Percentiles rank a stretch among this genome's conserved stretches.
Conservation (phyloP, 2,888 invertebrate species). For the Odontomyia ornata region DNA sequence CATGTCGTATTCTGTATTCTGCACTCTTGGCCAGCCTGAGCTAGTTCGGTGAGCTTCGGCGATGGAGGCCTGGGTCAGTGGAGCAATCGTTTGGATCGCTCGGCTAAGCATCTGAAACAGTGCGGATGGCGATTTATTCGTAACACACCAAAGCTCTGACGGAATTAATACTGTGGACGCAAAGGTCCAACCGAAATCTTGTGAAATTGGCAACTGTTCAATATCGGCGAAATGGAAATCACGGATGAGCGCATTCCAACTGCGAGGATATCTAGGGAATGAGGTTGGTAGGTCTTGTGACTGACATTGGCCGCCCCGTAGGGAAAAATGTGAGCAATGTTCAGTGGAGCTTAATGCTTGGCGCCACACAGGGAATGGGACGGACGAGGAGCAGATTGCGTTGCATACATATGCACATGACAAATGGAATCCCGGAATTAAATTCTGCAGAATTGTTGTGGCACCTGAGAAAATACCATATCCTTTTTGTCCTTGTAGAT, state of each 20-base stretch:
- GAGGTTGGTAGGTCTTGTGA: neutral
- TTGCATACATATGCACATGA: constrained; percentile 8
- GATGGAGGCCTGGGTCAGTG: constrained; percentile 17
- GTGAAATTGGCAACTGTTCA: constrained; percentile 1
- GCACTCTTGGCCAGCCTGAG: neutral
- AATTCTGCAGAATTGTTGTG: neutral
- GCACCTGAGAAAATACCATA: neutral
- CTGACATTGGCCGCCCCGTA: too few relatives aligned
- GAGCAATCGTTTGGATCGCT: constrained; percentile 1
- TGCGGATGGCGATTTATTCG: neutral
- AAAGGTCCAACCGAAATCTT: neutral
- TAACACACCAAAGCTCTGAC: constrained; percentile 2
- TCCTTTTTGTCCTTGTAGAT: neutral
- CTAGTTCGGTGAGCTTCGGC: neutral
- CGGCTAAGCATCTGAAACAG: neutral
- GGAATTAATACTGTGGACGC: neutral
- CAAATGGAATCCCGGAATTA: constrained; percentile 24
- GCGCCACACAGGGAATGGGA: neutral
- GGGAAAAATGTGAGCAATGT: neutral
- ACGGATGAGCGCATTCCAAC: constrained; percentile 12
- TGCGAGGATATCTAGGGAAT: neutral
- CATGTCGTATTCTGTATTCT: neutral
- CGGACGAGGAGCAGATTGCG: neutral
- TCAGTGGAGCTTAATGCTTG: too few relatives aligned
- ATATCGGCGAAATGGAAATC: neutral